These are phyloP conservation scores for Yponomeuta evonymella DNA, from an alignment of 2,888 invertebrate species.

Conservation along the genomic window DNA sequence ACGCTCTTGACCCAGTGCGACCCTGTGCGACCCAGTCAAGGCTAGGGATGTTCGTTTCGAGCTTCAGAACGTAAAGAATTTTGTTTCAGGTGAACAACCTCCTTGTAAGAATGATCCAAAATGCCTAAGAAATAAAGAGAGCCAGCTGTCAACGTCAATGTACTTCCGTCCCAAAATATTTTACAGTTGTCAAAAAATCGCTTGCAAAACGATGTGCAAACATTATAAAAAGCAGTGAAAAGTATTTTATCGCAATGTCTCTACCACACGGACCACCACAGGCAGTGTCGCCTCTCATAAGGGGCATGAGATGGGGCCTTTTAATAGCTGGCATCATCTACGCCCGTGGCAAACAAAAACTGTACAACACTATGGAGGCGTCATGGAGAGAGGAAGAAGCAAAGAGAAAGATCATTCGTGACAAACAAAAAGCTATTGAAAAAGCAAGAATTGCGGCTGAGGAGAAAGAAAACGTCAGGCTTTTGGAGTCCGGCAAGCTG, in stretches of 20 bases:
- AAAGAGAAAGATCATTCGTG: constrained; percentile 46
- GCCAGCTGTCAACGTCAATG: neutral
- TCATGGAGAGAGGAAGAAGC: constrained; percentile 44
- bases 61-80: neutral
- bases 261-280: constrained; percentile 52
- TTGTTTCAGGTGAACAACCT: constrained; percentile 38
- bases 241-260: constrained; percentile 30
- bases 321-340: constrained; percentile 57
- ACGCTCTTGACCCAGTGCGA: constrained; percentile 74
- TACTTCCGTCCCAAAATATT: constrained; percentile 24
- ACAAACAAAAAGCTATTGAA: constrained; percentile 41
- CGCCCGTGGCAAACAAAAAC: constrained; percentile 43
- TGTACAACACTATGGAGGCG: constrained; percentile 44
- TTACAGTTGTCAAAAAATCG: neutral
- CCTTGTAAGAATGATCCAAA: constrained; percentile 20
- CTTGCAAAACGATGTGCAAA: constrained; percentile 16
- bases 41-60: constrained; percentile 32
- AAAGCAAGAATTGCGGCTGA: constrained; percentile 47
- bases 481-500: neutral
- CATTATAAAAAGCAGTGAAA: neutral
- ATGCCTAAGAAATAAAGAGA: no score
- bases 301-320: constrained; percentile 48
- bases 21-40: constrained; percentile 72
- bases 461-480: constrained; percentile 31
- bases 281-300: constrained; percentile 59